These are phyloP conservation scores for Cryptophagus acutangulus DNA, from an alignment of 2,888 invertebrate genomes.

Conservation along the genomic window DNA sequence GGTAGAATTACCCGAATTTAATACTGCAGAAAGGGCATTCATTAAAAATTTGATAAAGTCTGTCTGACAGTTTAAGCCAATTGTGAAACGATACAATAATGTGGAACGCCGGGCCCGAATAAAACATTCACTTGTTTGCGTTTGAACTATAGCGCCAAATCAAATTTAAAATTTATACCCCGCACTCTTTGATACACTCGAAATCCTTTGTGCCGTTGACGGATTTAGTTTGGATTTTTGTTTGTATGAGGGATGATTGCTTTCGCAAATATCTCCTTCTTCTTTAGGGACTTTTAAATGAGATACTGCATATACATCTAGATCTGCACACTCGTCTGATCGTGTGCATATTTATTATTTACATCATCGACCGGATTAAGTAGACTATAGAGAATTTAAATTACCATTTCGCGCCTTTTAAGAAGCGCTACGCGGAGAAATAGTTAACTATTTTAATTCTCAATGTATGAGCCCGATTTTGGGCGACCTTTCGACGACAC, in stretches of 20 bases:
- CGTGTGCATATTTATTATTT: neutral
- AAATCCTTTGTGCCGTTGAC: conserved; percentile 40
- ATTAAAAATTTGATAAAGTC: conserved; percentile 38
- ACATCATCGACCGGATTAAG: too few relatives aligned
- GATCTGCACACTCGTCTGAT: conserved; percentile 4
- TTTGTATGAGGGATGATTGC: conserved; percentile 43
- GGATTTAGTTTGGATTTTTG: conserved; percentile 44
- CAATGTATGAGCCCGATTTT: too few relatives aligned
- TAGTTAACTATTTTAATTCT: too few relatives aligned
- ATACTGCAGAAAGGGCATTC: conserved; percentile 27
- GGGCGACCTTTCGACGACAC: too few relatives aligned
- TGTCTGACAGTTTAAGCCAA: conserved; percentile 46
- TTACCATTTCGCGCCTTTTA: too few relatives aligned
- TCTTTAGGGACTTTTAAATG: conserved; percentile 27
- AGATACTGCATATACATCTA: conserved; percentile 13
- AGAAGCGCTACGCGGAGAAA: too few relatives aligned
- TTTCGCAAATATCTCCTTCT: conserved; percentile 44
- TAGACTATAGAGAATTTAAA: too few relatives aligned
- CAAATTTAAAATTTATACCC: conserved; percentile 48
- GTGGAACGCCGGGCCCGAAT: conserved; percentile 33
- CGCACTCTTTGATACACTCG: conserved; percentile 42
- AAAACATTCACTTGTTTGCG: conserved; percentile 45
- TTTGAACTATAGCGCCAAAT: conserved; percentile 43
- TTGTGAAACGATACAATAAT: conserved; percentile 39
- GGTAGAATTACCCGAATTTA: neutral